Base-by-base conservation (phyloP, 2,797 vertebrate species). In the Mergus octosetaceus region DNA sequence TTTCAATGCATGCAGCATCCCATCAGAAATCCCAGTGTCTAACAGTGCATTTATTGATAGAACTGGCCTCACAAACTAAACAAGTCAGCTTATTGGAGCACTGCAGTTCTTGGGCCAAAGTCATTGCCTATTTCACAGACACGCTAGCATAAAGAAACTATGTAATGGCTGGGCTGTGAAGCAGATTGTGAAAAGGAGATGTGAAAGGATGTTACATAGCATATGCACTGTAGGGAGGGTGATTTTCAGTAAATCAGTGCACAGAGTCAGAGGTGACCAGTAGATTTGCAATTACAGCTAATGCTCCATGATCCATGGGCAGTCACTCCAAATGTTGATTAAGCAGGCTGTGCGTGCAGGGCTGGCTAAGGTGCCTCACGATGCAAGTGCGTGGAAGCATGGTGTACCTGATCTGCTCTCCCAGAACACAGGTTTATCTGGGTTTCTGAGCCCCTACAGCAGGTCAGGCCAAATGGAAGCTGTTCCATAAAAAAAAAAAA, bases 1-100 rank as follows among this genome's bases (percentile, higher is more conserved):
- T 89, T 83, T 39, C 61, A 85, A 79, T 38, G 53, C 60, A 43
- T 49, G 34, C 20, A 92, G 34, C 73, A 82, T 58, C 74, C 93
- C 83, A 71, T 36, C 88, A 68, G 64, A 75, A 95, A 83, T 66
- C 74, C 34, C 71, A 62, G 64, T 34, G 43, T 12, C 72, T 47
- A 60, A 66, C 38, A 51, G 76, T 17, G 71, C 68, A 47, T 43
- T 89, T 94, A 93, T 90, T 90, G 88, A 89, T 89, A 96, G 84
- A 85, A 61, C 13, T 0, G 0, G 83, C 39, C 51, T 70, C 51
- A 74, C 58, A 71, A 74, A 71, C 2, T 3, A 8, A 73, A 84
- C 66, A 85, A 10, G 66, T 68, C 11, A 5, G 58, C 51, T 93
- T 85, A 43, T 38, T 27, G 24, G 41, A 78, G 89, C 85, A 8